Base-by-base conservation (phyloP, 1,140 invertebrate species). In the Cherax destructor region DNA sequence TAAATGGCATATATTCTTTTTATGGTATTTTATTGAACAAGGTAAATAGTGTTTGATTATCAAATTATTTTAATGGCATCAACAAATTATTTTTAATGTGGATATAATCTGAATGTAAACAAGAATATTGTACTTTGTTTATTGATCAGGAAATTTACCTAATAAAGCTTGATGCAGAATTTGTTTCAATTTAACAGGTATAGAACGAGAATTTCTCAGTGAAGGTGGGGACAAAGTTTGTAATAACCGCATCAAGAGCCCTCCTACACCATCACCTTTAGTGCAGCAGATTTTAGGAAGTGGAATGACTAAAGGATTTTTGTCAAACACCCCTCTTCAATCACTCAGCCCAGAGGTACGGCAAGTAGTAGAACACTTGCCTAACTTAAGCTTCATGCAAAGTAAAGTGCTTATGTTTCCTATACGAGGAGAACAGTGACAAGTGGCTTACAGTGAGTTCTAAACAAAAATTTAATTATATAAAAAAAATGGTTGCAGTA, bases 221-320 rank as follows among this genome's bases (percentile, higher is more conserved):
- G 89, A 91, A 21, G 76, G 89, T 0, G 89, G 72, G 61, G 89
- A 91, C 4, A 84, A 91, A 41, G 47, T 59, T 9, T n/a, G 59
- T 1, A 56, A 24, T 24, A 59, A 52, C 18, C 50, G 76, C 11
- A 69, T 69, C 59, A 85, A 79, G 56, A 85, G 81, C 18, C 89
- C 89, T 9, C 89, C 89, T 3, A 61, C 89, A 4, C 89, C 89
- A 16, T 91, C 89, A 9, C 89, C 89, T 18, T 61, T 91, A 65
- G 89, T 91, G 13, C 89, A 91, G 76, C 89, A 91, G 89, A 91
- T 91, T 74, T 83, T 91, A 24, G 83, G 89, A 7, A 52, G 89
- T 49, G 89, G 89, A n/a, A 65, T 77, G 76, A 84, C 24, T 18
- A 84, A 78, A 52, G 85, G 11, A 21, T 49, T 24, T 30, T 49